Percentiles rank a stretch among this genome's conserved stretches.
Conservation (phyloP, 2,113 vertebrate genomes). For the Alces alces region DNA sequence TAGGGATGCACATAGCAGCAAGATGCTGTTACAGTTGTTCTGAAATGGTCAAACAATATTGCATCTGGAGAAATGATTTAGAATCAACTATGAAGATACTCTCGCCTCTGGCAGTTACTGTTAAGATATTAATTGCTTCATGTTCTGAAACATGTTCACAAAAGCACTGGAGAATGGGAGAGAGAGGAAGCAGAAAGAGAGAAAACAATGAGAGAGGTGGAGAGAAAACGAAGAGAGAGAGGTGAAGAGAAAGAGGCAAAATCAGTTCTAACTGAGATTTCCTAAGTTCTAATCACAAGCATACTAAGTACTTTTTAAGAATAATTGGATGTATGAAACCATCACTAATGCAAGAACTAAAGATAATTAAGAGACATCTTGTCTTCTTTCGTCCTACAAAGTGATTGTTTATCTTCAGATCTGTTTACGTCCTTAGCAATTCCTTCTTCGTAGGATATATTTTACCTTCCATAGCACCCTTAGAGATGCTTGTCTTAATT, state of each 20-base stretch:
- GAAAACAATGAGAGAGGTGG: background rate
- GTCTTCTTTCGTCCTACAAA: background rate
- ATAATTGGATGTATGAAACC: background rate
- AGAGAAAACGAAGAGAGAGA: background rate
- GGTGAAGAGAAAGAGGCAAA: background rate
- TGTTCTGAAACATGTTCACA: background rate
- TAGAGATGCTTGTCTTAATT: constrained; percentile 37
- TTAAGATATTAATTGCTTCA: background rate
- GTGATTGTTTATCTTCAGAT: background rate
- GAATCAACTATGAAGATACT: constrained; percentile 9
- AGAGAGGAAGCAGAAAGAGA: background rate
- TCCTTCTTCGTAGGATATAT: constrained; percentile 7
- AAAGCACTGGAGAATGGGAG: background rate
- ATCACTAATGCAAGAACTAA: background rate
- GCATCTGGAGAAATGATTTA: constrained; percentile 11
- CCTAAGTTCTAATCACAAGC: background rate
- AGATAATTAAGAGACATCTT: background rate
- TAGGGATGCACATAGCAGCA: background rate
- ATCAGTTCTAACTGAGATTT: background rate
- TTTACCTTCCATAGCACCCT: constrained; percentile 19
- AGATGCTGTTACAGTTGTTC: constrained; percentile 18
- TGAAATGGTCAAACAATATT: constrained; percentile 5
- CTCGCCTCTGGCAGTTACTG: background rate
- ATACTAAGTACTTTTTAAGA: background rate
- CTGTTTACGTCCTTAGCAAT: background rate